Evolutionary conservation across 23 tunicate species (phyloP).

Genomic region (Styela clava): DNA sequence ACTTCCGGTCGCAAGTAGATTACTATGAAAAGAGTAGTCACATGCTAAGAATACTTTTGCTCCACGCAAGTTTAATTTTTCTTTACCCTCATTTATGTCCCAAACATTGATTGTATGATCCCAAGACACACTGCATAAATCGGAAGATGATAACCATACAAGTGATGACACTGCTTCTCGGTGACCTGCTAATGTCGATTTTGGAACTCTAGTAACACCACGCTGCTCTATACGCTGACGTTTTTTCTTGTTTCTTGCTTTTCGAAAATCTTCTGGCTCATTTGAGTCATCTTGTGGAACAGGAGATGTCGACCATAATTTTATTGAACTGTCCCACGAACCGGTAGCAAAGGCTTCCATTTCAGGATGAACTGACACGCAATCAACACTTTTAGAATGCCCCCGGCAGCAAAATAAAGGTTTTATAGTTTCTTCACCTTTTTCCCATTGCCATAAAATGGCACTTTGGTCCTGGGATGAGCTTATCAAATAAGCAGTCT

Average conservation of each 20-base stretch:
- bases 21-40: constrained; percentile 62
- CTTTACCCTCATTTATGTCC: constrained; percentile 56
- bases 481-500: constrained; percentile 18
- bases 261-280: constrained; percentile 35
- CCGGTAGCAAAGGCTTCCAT: constrained; percentile 52
- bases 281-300: constrained; percentile 43
- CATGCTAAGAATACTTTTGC: constrained; percentile 59
- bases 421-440: constrained; percentile 18
- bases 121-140: constrained; percentile 74
- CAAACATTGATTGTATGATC: constrained; percentile 76
- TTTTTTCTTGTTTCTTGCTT: constrained; percentile 44
- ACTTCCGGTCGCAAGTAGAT: constrained; percentile 71
- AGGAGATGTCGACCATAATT: constrained; percentile 76
- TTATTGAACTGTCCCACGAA: constrained; percentile 73
- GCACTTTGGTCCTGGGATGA: constrained; percentile 75
- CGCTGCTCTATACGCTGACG: constrained; percentile 51
- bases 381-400: constrained; percentile 75
- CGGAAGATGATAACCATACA: constrained; percentile 45
- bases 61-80: constrained; percentile 40
- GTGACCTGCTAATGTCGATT: constrained; percentile 66
- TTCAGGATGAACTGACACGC: constrained; percentile 38
- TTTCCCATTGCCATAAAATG: constrained; percentile 51
- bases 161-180: constrained; percentile 66
- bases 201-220: constrained; percentile 62
- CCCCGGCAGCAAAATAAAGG: constrained; percentile 78